Evolutionary conservation across 2,888 invertebrate genomes (phyloP).

Genomic region (Epistrophella euchroma): DNA sequence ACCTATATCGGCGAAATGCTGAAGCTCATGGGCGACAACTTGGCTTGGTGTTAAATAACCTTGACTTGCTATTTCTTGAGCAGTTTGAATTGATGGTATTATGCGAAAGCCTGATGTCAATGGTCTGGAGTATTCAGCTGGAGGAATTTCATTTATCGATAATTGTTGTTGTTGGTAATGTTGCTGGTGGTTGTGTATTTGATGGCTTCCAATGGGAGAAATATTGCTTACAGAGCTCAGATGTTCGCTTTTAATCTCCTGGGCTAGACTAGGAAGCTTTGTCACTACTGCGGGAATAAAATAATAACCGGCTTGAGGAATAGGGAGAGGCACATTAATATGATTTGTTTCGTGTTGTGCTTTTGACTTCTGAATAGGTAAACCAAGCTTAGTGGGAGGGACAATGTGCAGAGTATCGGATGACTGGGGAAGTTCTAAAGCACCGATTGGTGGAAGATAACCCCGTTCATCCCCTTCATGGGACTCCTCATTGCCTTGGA

Average conservation of each 20-base stretch:
- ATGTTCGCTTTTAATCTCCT: neutral
- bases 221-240: constrained; percentile 20
- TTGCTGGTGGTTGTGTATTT: neutral
- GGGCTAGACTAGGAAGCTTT: constrained; percentile 7
- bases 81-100: constrained; percentile 27
- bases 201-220: neutral
- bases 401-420: constrained; percentile 25
- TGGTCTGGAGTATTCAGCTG: neutral
- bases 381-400: constrained; percentile 34
- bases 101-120: neutral
- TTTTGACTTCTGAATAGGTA: neutral
- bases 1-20: neutral
- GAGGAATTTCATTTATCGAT: neutral
- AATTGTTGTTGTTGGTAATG: neutral
- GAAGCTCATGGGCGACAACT: neutral
- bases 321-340: constrained; percentile 52
- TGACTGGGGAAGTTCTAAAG: constrained; percentile 11
- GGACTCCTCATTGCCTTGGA: neutral
- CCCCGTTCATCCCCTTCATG: constrained; percentile 1
- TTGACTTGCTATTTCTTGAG: constrained; percentile 19
- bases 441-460: constrained; percentile 17
- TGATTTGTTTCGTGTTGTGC: constrained; percentile 4
- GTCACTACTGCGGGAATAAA: constrained; percentile 51
- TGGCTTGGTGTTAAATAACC: constrained; percentile 7
- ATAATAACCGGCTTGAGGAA: constrained; percentile 64